Evolutionary conservation across 2,113 vertebrate species (phyloP).

Genomic region (Caretta caretta): DNA sequence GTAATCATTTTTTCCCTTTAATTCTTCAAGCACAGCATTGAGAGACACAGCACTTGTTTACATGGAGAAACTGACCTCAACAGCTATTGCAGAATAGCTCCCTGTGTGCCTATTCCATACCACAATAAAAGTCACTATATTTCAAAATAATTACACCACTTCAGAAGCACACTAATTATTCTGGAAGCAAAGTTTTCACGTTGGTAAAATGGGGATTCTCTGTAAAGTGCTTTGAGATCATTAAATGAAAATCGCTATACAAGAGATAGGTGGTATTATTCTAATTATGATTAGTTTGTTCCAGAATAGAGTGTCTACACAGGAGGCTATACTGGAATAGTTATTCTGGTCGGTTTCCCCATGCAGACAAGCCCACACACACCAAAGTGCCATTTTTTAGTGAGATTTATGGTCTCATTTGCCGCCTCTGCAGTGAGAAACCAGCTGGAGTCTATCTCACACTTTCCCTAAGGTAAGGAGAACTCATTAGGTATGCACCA

Average conservation of each 20-base stretch:
- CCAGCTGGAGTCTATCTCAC: not conserved
- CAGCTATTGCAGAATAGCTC: rapidly evolving
- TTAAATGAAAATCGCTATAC: not conserved
- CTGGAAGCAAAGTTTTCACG: not conserved
- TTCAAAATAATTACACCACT: not conserved
- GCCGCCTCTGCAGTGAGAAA: not conserved
- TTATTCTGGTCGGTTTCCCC: not conserved
- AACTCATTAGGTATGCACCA: not conserved
- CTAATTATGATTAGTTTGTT: not conserved
- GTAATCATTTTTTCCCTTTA: not conserved
- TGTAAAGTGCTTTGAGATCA: not conserved
- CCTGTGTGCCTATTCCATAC: not conserved
- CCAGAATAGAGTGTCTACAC: not conserved
- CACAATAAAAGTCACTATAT: rapidly evolving
- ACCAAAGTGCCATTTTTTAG: not conserved
- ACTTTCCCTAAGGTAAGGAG: not conserved
- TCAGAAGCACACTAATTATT: not conserved
- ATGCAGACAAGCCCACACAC: not conserved
- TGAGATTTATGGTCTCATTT: not conserved
- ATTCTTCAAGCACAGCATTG: not conserved
- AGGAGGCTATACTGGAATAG: not conserved
- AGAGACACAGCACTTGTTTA: not conserved
- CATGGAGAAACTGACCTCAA: not conserved
- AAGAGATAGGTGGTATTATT: not conserved
- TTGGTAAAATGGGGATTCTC: not conserved